Evolutionary conservation across 92 coral and sea anemone species (phyloP).

Genomic region (Palythoa grandiflora): DNA sequence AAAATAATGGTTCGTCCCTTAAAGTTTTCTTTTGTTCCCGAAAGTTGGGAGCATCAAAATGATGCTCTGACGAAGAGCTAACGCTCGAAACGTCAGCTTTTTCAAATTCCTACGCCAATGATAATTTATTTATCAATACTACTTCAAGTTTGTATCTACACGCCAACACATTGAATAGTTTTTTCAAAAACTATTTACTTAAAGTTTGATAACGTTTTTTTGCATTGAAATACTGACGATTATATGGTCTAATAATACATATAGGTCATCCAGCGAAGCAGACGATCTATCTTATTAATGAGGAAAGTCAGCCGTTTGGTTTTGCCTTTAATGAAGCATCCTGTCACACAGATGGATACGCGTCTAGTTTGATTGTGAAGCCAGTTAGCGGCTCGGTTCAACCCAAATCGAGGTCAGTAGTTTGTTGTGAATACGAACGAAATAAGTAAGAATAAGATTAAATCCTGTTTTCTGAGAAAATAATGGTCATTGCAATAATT

Average conservation of each 20-base stretch:
- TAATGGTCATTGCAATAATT: no score
- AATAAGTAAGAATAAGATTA: not conserved
- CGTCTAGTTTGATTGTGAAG: slow-evolving; percentile 87
- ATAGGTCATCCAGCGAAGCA: slow-evolving; percentile 94
- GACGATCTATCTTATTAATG: slow-evolving; percentile 82
- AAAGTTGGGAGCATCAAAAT: no score
- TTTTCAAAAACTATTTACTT: no score
- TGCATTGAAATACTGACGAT: not conserved
- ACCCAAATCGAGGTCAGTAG: slow-evolving; percentile 86
- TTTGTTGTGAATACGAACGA: not conserved
- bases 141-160: no score
- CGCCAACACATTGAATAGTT: no score
- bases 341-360: slow-evolving; percentile 91
- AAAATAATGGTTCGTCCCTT: no score
- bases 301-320: slow-evolving; percentile 85
- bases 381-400: slow-evolving; percentile 84
- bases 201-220: no score
- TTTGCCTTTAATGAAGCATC: slow-evolving; percentile 93
- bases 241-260: not conserved
- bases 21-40: no score
- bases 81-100: no score
- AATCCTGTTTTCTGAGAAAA: not conserved
- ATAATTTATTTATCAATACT: no score
- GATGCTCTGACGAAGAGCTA: no score
- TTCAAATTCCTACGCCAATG: no score